Evolutionary conservation across 2,888 invertebrate genomes (phyloP).

Genomic region (Polietes domitor): DNA sequence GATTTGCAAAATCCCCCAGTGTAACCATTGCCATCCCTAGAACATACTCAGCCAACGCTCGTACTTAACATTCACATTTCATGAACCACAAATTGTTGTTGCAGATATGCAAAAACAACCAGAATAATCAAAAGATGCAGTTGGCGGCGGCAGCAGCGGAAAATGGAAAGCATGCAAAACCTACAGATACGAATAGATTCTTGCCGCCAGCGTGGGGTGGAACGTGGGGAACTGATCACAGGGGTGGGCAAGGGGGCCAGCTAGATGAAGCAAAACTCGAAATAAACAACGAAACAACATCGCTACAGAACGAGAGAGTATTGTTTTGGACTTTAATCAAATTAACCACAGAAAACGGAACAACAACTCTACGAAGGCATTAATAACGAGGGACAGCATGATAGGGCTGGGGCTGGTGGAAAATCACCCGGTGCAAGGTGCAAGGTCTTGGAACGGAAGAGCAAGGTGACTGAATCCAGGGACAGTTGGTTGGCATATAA

Average conservation of each 20-base stretch:
- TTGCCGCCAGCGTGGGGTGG: neutral
- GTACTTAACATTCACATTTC: slow-evolving; percentile 35
- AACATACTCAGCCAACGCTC: neutral
- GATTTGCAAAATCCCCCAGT: neutral
- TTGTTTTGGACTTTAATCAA: slow-evolving; percentile 54
- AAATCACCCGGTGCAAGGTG: neutral
- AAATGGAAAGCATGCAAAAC: neutral
- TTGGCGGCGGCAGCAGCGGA: neutral
- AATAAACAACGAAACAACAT: neutral
- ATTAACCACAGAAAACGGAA: slow-evolving; percentile 42
- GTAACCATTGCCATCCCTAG: neutral
- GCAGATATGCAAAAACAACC: slow-evolving; percentile 28
- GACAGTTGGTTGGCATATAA: too few relatives aligned
- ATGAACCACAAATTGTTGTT: slow-evolving; percentile 20
- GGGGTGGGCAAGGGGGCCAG: neutral
- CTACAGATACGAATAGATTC: neutral
- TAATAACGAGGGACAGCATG: neutral
- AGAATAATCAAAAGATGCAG: slow-evolving; percentile 11
- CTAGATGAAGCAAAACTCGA: neutral
- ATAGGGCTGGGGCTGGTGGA: slow-evolving; percentile 6
- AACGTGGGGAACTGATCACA: neutral
- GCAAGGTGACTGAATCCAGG: too few relatives aligned
- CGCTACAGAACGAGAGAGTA: too few relatives aligned
- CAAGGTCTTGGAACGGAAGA: too few relatives aligned
- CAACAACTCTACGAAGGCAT: slow-evolving; percentile 14